Evolutionary conservation across 2,797 vertebrate species (phyloP), one percentile per base, ranked within the genome.

Genomic region (Loris lydekkerianus): DNA sequence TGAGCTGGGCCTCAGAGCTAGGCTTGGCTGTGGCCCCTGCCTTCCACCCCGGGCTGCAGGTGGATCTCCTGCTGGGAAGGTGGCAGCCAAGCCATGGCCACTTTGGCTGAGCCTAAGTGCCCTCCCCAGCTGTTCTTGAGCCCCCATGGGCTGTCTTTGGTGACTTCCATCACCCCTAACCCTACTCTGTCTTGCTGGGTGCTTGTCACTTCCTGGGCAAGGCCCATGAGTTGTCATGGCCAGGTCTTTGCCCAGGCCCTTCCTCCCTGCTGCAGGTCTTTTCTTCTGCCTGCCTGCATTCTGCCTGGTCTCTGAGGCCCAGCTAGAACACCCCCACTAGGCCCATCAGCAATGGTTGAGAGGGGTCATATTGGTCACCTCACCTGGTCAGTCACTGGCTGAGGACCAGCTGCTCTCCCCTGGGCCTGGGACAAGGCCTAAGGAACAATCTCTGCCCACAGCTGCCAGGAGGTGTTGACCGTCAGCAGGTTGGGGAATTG

Each of bases 151-250:
- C 87, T 29, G 27, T 25, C 78, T 53, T 10, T 3, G 10, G 63
- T 0, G 20, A 3, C 29, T 18, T 11, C 5, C 0, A 1, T 1
- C 3, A 0, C 27, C 65, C 10, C 0, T 1, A 1, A 13, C 20
- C 34, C 20, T 15, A 7, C 65, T 37, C 56, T 60, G 14, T 49
- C 25, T 6, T 1, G 4, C 46, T 10, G 0, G 31, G 14, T 3
- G 5, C 10, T 21, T 1, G 0, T 8, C 13, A 10, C 2, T 0
- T 17, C 65, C 89, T 21, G 49, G 21, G 5, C 5, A 10, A 75
- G 65, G 20, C 40, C 43, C 29, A 3, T 0, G 8, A 0, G 4
- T 2, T 7, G n/a, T n/a, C 1, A 0, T 0, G 40, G 58, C 46
- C 23, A 10, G 77, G 72, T 29, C 43, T 83, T 9, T 7, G 4